Evolutionary conservation across 1,140 invertebrate genomes (phyloP).

Genomic region (Periplaneta americana): DNA sequence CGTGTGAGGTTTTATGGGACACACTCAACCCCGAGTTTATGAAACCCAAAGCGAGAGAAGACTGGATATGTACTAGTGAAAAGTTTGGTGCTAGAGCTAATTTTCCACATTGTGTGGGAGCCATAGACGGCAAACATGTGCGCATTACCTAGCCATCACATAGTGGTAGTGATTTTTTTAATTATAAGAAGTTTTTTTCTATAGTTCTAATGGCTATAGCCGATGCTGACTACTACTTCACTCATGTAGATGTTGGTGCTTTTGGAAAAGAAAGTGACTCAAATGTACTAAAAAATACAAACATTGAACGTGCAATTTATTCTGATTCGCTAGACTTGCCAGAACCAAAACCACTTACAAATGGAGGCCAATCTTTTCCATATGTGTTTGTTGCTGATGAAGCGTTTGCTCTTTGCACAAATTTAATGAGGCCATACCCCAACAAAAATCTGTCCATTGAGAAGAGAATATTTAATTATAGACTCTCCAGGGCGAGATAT

Average conservation of each 20-base stretch:
- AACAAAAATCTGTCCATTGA: conserved; percentile 26
- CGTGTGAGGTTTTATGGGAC: background rate
- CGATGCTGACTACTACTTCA: conserved; percentile 30
- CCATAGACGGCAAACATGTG: conserved; percentile 28
- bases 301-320: background rate
- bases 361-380: background rate
- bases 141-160: conserved; percentile 23
- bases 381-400: conserved; percentile 29
- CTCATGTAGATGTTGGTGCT: conserved; percentile 27
- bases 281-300: conserved; percentile 19
- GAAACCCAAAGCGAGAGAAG: background rate
- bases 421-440: conserved; percentile 40
- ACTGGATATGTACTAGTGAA: background rate
- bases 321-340: background rate
- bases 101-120: conserved; percentile 28
- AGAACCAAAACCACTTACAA: conserved; percentile 10
- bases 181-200: conserved; percentile 32
- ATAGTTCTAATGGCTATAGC: conserved; percentile 30
- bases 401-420: conserved; percentile 36
- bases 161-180: conserved; percentile 28
- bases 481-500: conserved; percentile 32
- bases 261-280: conserved; percentile 26
- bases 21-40: background rate
- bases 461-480: conserved; percentile 35
- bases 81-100: conserved; percentile 15